Base-by-base conservation (phyloP, 2,797 vertebrate genomes). In the Lutjanus argentimaculatus region DNA sequence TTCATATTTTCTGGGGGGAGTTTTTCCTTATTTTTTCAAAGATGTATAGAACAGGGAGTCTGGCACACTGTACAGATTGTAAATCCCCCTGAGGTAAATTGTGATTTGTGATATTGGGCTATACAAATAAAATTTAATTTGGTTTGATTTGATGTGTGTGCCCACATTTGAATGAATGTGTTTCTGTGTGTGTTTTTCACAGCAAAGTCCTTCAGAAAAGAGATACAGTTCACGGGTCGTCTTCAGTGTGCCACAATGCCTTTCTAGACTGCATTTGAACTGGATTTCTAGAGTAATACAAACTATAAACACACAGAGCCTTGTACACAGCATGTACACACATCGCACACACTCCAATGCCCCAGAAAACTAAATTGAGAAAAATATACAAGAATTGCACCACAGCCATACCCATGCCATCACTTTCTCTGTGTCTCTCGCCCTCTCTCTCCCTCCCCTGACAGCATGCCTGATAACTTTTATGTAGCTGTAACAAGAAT, bases 401-500 rank as follows among this genome's bases (percentile, higher is more conserved):
- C 17, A 64, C n/a, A 75, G 82, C 55, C 61, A 80, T 64, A 88
- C n/a, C 64, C n/a, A 49, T 43, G 14, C 61, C 62, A 79, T 82
- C 79, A 43, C 73, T 85, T 58, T 69, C 45, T 75, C 40, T 58
- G 13, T 72, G 57, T 72, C 77, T 72, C 55, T 64, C 36, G 4
- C 22, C 21, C 43, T 13, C 51, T 51, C 40, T 22, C 25, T 70
- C 70, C 64, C 66, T 45, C 63, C 74, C 57, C 30, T 80, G 85
- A 84, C 88, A 88, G 69, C 49, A 67, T 65, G 56, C 80, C 79
- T 85, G 85, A 88, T 80, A 84, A 84, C 83, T 91, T 88, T 86
- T 85, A 83, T 92, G 85, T 71, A 83, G 74, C 79, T 79, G 48
- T 85, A 92, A 91, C 85, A 87, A 88, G 89, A 90, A 89, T 83